Base-by-base conservation (phyloP, 2,888 invertebrate species). In the Erebia ligea region DNA sequence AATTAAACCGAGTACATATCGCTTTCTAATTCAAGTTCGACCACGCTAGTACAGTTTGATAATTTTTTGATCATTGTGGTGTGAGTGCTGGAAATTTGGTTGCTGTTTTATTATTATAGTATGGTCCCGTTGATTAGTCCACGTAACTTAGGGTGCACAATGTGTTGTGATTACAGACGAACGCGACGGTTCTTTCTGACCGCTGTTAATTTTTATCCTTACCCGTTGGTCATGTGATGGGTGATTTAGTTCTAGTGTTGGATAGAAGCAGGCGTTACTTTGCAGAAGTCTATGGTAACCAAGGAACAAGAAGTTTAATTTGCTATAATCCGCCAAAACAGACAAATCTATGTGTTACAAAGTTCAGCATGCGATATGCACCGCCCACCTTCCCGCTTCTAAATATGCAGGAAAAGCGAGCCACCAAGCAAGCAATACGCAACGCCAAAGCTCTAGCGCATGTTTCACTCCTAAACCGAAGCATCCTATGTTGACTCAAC, bases 1-100 rank as follows among this genome's bases (percentile, higher is more conserved):
- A 34, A 34, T 34, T 6, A 1, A 6, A 6, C 6, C 34, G 34
- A 34, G 6, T 6, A 34, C 0, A 5, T 34, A 89, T 91, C 87
- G 93, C 93, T 93, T 93, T 86, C 90, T 89, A 89, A 90, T 87
- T 90, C 89, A 91, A 91, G 84, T 88, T 81, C 84, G 86, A 88
- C 87, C 85, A 83, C 86, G 88, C 89, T 92, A 91, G 88, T 87
- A 86, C 74, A 86, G 83, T 89, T 87, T 82, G 81, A 83, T 84
- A 82, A 82, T 19, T 54, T 54, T 58, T 67, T 85, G 82, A 83
- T 85, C 86, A 86, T 87, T 87, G 86, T 89, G 90, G 88, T 87
- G 90, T 92, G 91, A 90, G 88, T 90, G 90, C 89, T 90, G 91
- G 89, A 91, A 87, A 88, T 90, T 91, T 89, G 89, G 89, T 92